Evolutionary conservation across 2,888 invertebrate species (phyloP), one percentile per base, ranked within the genome.

Genomic region (Habrosyne pyritoides): DNA sequence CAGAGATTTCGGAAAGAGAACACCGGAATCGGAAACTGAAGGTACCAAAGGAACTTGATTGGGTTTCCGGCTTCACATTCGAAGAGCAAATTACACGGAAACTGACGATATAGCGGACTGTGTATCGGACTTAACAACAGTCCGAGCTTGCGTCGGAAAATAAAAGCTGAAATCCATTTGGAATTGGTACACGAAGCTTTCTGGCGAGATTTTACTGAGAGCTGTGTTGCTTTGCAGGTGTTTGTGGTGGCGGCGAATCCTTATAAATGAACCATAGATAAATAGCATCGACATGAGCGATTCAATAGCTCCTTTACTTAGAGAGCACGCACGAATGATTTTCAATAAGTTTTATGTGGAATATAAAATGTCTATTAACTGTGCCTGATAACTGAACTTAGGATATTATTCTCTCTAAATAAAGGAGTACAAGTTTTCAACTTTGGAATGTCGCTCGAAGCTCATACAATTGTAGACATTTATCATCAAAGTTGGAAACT

Each of bases 1-100:
- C 54, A 82, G 91, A 70, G 91, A 88, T 84, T 91, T 87, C 56
- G 91, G 91, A 69, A 92, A 92, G 86, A 83, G 92, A 81, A 79
- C 84, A 52, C 71, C 82, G 63, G 86, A 86, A 69, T 64, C 78
- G 61, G 84, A 85, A 51, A 69, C 71, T 56, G 89, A 89, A 91
- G 91, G 91, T 91, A 91, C 63, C 62, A 67, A 59, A 67, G 54
- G 60, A 69, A 52, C 51, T 66, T 75, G 64, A 71, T 71, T 70
- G 61, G 71, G 67, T 70, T 71, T 75, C 71, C 72, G 69, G 67
- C 66, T 64, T 67, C 58, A 57, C 54, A 55, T 54, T 58, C 18
- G 51, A 67, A 65, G 67, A 68, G 63, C 61, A 66, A 65, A 75
- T 71, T 71, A 69, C 61, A 49, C 55, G 61, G 59, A 69, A 56